Percentiles rank a stretch among this genome's conserved stretches.
Evolutionary conservation across 2,888 invertebrate species (phyloP).

Genomic region (Epicampocera succincta): DNA sequence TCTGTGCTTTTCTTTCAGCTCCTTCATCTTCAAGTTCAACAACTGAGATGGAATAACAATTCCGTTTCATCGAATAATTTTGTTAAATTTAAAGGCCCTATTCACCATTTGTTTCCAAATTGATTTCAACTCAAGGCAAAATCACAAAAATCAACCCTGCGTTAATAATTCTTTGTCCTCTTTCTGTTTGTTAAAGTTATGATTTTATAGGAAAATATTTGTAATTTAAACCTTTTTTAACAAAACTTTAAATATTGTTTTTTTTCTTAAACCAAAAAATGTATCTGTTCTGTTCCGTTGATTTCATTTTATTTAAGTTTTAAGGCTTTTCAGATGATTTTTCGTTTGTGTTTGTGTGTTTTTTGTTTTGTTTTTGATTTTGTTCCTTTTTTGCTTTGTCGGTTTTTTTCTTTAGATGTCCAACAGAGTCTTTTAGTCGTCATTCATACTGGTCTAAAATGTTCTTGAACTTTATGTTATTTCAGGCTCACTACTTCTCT

Average conservation of each 20-base stretch:
- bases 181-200: not conserved
- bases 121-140: not conserved
- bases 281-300: conserved; percentile 37
- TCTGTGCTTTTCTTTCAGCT: too few species aligned
- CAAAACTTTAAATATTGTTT: not conserved
- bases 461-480: conserved; percentile 25
- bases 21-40: conserved; percentile 25
- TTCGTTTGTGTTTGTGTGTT: conserved; percentile 1
- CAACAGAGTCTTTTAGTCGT: conserved; percentile 37
- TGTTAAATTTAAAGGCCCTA: not conserved
- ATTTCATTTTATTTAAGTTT: conserved; percentile 42
- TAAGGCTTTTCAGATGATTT: conserved; percentile 5
- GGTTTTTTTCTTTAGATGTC: conserved; percentile 54
- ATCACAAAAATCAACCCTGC: not conserved
- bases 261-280: not conserved
- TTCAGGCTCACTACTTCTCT: not conserved
- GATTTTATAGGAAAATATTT: conserved; percentile 12
- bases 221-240: conserved; percentile 30
- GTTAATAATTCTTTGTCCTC: too few species aligned
- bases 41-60: not conserved
- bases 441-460: conserved; percentile 48
- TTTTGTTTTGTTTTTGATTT: not conserved
- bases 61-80: not conserved
- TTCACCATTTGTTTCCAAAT: not conserved
- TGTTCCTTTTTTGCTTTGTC: conserved; percentile 5